Evolutionary conservation across 2,113 vertebrate species (phyloP).

Genomic region (Sardina pilchardus): DNA sequence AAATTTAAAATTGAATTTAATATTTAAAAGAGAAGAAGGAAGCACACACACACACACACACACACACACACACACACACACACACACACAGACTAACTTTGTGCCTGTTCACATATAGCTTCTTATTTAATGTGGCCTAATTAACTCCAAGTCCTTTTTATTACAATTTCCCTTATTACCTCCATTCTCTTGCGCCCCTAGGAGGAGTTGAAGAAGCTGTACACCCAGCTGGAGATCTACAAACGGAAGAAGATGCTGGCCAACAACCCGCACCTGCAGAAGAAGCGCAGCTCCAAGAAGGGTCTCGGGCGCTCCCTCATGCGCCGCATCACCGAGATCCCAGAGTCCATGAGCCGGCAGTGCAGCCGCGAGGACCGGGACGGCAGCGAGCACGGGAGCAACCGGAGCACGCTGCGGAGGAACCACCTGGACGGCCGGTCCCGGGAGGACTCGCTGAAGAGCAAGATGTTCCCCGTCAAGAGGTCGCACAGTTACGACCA

Average conservation of each 20-base stretch:
- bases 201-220: constrained; percentile 97
- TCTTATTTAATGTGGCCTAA: neutral
- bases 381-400: constrained; percentile 66
- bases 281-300: constrained; percentile 98
- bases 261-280: constrained; percentile 98
- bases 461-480: constrained; percentile 89
- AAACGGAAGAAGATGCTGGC: constrained; percentile 99
- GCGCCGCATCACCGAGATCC: constrained; percentile 96
- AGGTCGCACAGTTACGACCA: constrained; percentile 98
- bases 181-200: constrained; percentile 56
- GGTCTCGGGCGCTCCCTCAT: constrained; percentile 94
- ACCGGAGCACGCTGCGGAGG: constrained; percentile 80
- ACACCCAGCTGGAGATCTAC: constrained; percentile 95
- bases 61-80: no score
- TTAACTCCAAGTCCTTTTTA: neutral
- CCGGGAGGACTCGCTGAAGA: constrained; percentile 89
- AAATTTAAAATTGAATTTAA: no score
- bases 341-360: constrained; percentile 90
- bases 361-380: constrained; percentile 96
- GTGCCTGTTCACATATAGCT: no score
- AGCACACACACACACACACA: no score
- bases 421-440: constrained; percentile 80
- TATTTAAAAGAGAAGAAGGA: no score
- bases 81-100: no score
- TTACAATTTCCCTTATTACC: neutral